Conservation (phyloP, 2,113 vertebrate species). For the Fulica atra region DNA sequence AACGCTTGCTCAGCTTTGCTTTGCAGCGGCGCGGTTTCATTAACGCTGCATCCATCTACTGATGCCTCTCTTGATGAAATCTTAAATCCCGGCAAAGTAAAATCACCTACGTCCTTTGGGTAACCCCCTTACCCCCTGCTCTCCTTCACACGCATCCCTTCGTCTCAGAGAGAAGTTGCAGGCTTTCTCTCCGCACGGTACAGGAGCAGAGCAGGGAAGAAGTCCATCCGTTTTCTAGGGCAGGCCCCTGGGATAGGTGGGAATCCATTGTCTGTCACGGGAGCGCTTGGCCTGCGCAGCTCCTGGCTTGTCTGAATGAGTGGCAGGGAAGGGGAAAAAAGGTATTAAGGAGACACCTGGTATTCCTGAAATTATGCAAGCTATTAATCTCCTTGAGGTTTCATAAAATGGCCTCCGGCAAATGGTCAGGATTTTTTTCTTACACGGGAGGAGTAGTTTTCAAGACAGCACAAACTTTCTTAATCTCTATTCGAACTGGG, state of each 20-base stretch:
- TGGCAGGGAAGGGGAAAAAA: neutral
- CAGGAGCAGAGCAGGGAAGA: neutral
- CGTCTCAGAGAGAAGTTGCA: neutral
- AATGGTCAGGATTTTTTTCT: conserved; percentile 27
- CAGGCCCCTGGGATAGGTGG: neutral
- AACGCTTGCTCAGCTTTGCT: neutral
- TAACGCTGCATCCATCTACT: neutral
- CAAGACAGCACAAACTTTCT: conserved; percentile 37
- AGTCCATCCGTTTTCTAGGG: neutral
- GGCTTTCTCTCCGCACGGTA: neutral
- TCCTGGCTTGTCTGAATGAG: neutral
- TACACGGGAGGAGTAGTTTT: neutral
- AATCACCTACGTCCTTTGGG: neutral
- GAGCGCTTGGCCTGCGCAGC: neutral
- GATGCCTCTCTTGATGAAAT: neutral
- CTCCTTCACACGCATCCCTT: neutral
- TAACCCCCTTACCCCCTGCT: neutral
- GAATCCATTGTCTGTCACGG: neutral
- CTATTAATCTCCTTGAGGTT: conserved; percentile 21
- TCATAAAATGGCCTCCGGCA: conserved; percentile 60
- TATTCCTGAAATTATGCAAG: conserved; percentile 39
- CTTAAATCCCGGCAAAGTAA: neutral
- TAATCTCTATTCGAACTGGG: neutral
- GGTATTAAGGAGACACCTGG: neutral
- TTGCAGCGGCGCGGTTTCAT: neutral